These are phyloP conservation scores for Thrips palmi DNA, from an alignment of 1,140 invertebrate genomes.

Conservation along the genomic window DNA sequence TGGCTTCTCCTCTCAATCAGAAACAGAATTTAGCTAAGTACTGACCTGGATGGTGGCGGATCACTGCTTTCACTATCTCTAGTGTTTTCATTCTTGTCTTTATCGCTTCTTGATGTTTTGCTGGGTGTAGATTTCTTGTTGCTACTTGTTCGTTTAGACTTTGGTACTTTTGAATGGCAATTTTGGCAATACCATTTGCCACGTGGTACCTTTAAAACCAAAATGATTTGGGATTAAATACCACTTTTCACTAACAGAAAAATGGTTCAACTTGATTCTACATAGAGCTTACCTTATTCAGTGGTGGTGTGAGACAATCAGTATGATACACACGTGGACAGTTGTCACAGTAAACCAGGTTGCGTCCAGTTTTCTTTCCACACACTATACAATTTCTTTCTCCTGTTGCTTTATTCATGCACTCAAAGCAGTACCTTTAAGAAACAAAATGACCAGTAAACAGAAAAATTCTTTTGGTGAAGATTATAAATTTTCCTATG, in stretches of 20 bases:
- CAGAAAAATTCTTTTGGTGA: background rate
- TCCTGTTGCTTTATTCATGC: constrained; percentile 86
- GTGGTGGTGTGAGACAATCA: constrained; percentile 75
- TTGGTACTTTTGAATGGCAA: constrained; percentile 60
- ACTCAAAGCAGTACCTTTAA: constrained; percentile 82
- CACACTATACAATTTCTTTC: constrained; percentile 77
- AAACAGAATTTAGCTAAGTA: no score
- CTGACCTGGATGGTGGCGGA: no score
- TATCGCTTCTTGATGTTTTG: background rate
- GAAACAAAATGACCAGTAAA: constrained; percentile 3
- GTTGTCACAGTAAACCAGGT: constrained; percentile 65
- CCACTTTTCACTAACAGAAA: background rate
- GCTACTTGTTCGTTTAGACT: constrained; percentile 32
- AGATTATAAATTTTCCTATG: background rate
- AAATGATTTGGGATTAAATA: constrained; percentile 1
- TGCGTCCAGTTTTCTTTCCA: constrained; percentile 57
- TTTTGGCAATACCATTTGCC: constrained; percentile 75
- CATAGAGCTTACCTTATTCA: constrained; percentile 45
- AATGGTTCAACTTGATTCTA: background rate
- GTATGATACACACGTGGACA: constrained; percentile 84
- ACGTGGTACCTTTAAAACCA: constrained; percentile 38
- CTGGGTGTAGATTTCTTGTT: background rate
- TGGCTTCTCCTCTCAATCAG: no score
- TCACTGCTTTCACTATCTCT: no score
- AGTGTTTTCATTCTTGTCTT: no score